Base-by-base conservation (phyloP, 2,113 vertebrate species). In the Falcunculus frontatus region DNA sequence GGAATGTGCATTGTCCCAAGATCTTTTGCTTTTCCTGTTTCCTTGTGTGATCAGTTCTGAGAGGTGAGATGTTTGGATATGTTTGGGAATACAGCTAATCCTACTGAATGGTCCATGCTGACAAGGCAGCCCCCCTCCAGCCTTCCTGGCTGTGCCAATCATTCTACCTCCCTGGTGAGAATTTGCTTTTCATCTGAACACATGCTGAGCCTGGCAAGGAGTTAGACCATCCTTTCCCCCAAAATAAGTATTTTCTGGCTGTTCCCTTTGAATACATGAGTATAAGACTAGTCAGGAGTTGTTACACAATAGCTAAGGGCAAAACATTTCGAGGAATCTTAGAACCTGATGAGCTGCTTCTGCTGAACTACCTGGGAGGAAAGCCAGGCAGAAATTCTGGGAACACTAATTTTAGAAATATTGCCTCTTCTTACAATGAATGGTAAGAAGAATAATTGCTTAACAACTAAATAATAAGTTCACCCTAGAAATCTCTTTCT, bases 31-130 rank as follows among this genome's bases (percentile, higher is more conserved):
- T 89, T 89, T 85, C 25, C 23, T 23, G 6, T 63, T 87, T 56
- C 46, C 8, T 69, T 60, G 26, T 11, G 5, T 1, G 3, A 47
- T 33, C 1, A 1, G 19, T 68, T 76, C 29, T 0, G 0, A 83
- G 42, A 56, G 10, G 49, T 3, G 20, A 68, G 42, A 35, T 0
- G 0, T 84, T 46, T 59, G 26, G 13, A 5, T 50, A 17, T 9
- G 7, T 85, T 92, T 56, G 70, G 44, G 22, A 85, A 18, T 37
- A 46, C 13, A 57, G 42, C 17, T 81, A 35, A 84, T 52, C 25
- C 8, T 1, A 17, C 3, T 15, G 29, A 49, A 59, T 22, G 25
- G 12, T 16, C 21, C 1, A 1, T 25, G 15, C 32, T 30, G 68
- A 49, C 1, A 15, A 69, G 44, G 42, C 3, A 4, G 16, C 6